phyloP scores from a whole-genome alignment of 30 jellyfish, hydroid and myxozoan species.

The Aurelia sp. region DNA sequence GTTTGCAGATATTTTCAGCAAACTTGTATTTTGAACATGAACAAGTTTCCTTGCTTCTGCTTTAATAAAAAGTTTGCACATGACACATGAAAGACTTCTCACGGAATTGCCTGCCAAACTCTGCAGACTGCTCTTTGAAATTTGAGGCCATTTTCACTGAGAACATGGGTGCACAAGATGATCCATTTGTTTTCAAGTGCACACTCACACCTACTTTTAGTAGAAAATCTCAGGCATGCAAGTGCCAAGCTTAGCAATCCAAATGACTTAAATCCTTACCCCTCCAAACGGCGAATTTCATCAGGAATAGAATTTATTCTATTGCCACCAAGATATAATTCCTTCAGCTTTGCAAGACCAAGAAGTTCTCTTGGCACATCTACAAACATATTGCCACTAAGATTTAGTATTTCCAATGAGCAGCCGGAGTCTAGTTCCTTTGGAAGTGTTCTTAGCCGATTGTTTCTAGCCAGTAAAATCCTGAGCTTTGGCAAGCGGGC shows the following conservation, averaged over 20 bases:
- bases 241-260: neutral
- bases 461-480: conserved; percentile 82
- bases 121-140: too few relatives aligned
- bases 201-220: too few relatives aligned
- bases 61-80: too few relatives aligned
- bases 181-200: too few relatives aligned
- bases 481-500: conserved; percentile 64
- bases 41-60: too few relatives aligned
- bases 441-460: conserved; percentile 80
- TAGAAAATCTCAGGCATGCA: too few relatives aligned
- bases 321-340: conserved; percentile 97
- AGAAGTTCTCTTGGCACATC: conserved; percentile 81
- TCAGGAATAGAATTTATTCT: conserved; percentile 62
- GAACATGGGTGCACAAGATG: too few relatives aligned
- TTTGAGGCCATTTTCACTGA: too few relatives aligned
- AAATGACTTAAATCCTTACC: conserved; percentile 62
- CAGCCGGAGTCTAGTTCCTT: conserved; percentile 75
- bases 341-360: conserved; percentile 68
- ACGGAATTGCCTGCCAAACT: too few relatives aligned
- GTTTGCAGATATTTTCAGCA: too few relatives aligned
- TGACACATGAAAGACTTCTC: too few relatives aligned
- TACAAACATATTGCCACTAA: conserved; percentile 87
- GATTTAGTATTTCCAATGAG: conserved; percentile 73
- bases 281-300: conserved; percentile 64
- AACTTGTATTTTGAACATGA: too few relatives aligned